A percentile compares a stretch with the other conserved stretches of the same genome.
These are phyloP conservation scores for Synergus japonicus DNA, from an alignment of 2,888 invertebrate species.

Conservation along the genomic window DNA sequence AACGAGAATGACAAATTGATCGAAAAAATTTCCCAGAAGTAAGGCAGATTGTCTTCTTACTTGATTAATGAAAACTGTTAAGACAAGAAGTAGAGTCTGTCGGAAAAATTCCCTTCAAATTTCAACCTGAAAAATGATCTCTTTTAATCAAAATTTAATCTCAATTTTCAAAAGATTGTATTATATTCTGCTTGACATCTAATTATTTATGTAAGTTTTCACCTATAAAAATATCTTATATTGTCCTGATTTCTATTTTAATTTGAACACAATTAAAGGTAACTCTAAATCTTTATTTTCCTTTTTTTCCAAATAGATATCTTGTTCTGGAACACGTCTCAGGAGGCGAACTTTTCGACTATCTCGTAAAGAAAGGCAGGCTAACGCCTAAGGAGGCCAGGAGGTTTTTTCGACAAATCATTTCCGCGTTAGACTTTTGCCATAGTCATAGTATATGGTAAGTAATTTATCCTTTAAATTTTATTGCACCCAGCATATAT, in stretches of 20 bases:
- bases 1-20: background rate
- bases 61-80: conserved; percentile 1
- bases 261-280: background rate
- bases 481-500: background rate
- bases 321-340: conserved; percentile 99
- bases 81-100: background rate
- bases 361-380: conserved; percentile 98
- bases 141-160: background rate
- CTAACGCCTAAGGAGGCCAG: conserved; percentile 98
- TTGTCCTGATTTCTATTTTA: background rate
- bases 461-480: conserved; percentile 69
- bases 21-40: background rate
- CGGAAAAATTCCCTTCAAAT: background rate
- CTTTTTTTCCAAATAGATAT: conserved; percentile 82
- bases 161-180: background rate
- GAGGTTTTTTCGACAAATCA: conserved; percentile 98
- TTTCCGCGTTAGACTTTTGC: conserved; percentile 99
- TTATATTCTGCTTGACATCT: no score
- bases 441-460: conserved; percentile 99
- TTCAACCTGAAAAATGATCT: background rate
- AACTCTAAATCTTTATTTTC: background rate
- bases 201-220: no score
- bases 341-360: conserved; percentile 99
- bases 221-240: no score
- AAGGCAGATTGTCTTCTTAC: background rate